Evolutionary conservation across 2,888 invertebrate species (phyloP).

Genomic region (Ditylenchus weischeri): DNA sequence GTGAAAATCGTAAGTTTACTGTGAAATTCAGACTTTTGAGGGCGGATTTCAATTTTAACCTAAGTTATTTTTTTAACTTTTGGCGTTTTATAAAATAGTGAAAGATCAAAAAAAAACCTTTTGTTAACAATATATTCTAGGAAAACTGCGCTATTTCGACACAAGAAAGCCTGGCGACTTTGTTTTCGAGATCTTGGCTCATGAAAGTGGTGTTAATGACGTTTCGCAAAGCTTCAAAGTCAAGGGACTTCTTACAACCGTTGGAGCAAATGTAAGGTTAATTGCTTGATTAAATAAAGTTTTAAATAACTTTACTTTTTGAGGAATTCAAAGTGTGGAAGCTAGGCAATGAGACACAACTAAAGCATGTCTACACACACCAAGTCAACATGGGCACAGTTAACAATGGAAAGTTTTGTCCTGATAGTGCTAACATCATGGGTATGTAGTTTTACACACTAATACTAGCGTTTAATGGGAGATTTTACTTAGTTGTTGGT

Average conservation of each 20-base stretch:
- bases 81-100: too few species aligned
- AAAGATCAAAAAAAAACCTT: too few species aligned
- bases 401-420: constrained; percentile 42
- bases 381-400: constrained; percentile 43
- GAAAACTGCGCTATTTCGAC: constrained; percentile 46
- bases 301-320: constrained; percentile 19
- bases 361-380: constrained; percentile 39
- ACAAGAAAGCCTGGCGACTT: constrained; percentile 42
- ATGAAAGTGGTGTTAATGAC: constrained; percentile 44
- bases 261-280: constrained; percentile 44
- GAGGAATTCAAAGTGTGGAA: constrained; percentile 51
- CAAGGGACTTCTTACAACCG: constrained; percentile 44
- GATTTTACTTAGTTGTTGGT: constrained; percentile 32
- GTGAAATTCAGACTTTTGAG: too few species aligned
- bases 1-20: too few species aligned
- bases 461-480: too few species aligned
- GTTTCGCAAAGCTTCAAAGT: constrained; percentile 40
- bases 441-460: too few species aligned
- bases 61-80: too few species aligned
- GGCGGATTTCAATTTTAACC: too few species aligned
- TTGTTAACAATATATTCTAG: constrained; percentile 19
- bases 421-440: constrained; percentile 42
- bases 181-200: constrained; percentile 38
- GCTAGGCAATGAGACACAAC: constrained; percentile 31
- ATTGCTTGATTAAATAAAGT: background rate